Conservation (phyloP, 2,888 invertebrate genomes). For the Cantharis nigra region DNA sequence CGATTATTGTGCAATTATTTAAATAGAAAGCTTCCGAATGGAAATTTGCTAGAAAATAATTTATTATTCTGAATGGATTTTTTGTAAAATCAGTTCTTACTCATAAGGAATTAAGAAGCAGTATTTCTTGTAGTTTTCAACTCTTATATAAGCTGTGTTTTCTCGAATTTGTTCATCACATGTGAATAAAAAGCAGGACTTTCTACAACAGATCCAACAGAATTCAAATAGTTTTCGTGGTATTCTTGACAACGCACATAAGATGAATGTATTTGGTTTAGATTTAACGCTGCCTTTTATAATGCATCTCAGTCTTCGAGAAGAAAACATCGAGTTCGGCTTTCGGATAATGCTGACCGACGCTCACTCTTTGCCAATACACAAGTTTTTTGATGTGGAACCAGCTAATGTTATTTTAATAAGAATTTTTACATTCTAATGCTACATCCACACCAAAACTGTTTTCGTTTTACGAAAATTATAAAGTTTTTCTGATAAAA, state of each 20-base stretch:
- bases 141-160: constrained; percentile 24
- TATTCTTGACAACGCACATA: constrained; percentile 35
- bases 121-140: constrained; percentile 33
- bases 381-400: constrained; percentile 34
- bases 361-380: constrained; percentile 22
- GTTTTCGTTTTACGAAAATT: neutral
- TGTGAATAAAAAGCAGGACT: constrained; percentile 32
- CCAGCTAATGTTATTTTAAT: constrained; percentile 32
- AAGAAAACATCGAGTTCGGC: constrained; percentile 35
- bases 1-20: neutral
- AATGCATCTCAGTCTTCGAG: constrained; percentile 26
- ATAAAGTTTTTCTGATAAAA: no score
- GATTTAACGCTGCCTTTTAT: constrained; percentile 29
- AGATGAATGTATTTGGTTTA: constrained; percentile 32
- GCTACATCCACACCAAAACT: neutral
- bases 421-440: constrained; percentile 7
- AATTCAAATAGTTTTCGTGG: constrained; percentile 34
- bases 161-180: neutral
- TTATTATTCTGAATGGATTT: neutral
- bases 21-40: neutral
- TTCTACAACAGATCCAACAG: constrained; percentile 32
- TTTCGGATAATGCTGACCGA: constrained; percentile 36
- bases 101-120: constrained; percentile 29
- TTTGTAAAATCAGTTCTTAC: constrained; percentile 17
- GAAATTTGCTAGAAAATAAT: neutral